Conservation (phyloP, 2,888 invertebrate genomes). For the Notodonta ziczac region DNA sequence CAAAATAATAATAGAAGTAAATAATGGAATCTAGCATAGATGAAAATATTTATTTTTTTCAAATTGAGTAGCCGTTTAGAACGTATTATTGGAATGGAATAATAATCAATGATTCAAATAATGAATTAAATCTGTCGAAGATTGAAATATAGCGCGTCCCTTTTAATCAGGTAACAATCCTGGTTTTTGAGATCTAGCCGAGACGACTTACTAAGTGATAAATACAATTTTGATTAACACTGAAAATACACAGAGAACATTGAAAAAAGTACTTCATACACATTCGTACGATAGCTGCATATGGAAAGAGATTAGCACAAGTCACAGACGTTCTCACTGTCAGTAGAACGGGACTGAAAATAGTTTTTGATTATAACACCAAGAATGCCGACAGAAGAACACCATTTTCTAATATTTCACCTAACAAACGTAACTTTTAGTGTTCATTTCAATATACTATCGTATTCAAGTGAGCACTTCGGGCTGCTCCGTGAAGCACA, state of each 20-base stretch:
- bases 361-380: neutral
- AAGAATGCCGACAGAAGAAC: neutral
- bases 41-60: constrained; percentile 44
- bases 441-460: neutral
- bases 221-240: constrained; percentile 1
- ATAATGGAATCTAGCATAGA: constrained; percentile 56
- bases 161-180: constrained; percentile 36
- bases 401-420: constrained; percentile 1
- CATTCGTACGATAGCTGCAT: constrained; percentile 8
- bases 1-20: constrained; percentile 61
- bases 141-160: constrained; percentile 25
- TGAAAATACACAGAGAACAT: neutral
- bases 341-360: neutral
- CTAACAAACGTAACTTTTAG: constrained; percentile 2
- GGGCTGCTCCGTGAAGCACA: neutral
- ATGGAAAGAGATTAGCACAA: constrained; percentile 42
- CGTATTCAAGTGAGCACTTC: neutral
- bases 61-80: constrained; percentile 48
- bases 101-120: constrained; percentile 28
- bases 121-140: constrained; percentile 33
- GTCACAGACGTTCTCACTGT: constrained; percentile 1
- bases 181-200: constrained; percentile 46
- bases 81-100: constrained; percentile 65
- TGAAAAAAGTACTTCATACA: neutral
- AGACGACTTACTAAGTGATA: constrained; percentile 18